Evolutionary conservation across 1,140 invertebrate genomes (phyloP), one percentile per base, ranked within the genome.

Genomic region (Pygmarrhopalites habei): DNA sequence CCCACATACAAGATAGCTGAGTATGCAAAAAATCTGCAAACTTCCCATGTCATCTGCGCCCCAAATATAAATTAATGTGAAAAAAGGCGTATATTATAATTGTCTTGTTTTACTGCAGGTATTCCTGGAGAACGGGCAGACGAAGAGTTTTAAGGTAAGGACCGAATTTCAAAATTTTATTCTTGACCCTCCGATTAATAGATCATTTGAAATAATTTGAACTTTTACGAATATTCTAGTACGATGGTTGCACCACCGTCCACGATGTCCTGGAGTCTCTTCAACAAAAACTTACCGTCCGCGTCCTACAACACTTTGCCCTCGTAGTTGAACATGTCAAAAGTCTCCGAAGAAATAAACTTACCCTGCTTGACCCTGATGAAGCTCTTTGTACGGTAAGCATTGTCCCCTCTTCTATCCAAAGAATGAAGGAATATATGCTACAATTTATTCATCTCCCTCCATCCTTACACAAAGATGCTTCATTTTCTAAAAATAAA

Each of bases 51-150:
- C n/a, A n/a, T n/a, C n/a, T n/a, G n/a, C n/a, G n/a, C n/a, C n/a
- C n/a, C n/a, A n/a, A n/a, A n/a, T n/a, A n/a, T n/a, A n/a, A n/a
- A n/a, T n/a, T n/a, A n/a, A n/a, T n/a, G n/a, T n/a, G n/a, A n/a
- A n/a, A n/a, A n/a, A n/a, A n/a, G n/a, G n/a, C n/a, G n/a, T n/a
- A n/a, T n/a, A n/a, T 35, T 7, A 35, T 7, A 7, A 35, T 35
- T 35, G 5, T 35, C 5, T 15, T 35, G 5, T 52, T 12, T 52
- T 26, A 28, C 28, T 52, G 19, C 55, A 64, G 62, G 82, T 85
- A 21, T 95, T 93, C 74, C 79, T 95, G 26, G 92, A 95, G 77
- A 95, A 95, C 75, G 91, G 92, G 2, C 92, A 95, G 77, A 95
- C 92, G 2, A 94, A 94, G 76, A 93, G 90, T n/a, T 95, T 95